Conservation (phyloP, 2,888 invertebrate genomes). For the Pseudococcus jackbeardsleyi region DNA sequence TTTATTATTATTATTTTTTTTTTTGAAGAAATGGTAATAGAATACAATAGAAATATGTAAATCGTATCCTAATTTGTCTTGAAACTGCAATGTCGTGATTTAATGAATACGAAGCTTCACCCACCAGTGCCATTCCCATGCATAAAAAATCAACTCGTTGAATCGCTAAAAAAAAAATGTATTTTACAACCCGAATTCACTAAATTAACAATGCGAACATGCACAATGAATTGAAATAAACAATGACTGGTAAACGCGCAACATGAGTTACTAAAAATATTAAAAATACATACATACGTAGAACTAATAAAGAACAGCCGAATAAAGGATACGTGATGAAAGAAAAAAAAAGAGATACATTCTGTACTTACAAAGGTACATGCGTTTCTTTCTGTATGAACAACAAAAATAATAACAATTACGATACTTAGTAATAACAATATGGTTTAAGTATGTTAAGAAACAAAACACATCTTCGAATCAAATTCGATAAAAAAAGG, state of each 20-base stretch:
- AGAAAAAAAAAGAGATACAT: neutral
- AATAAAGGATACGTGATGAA: slow-evolving; percentile 19
- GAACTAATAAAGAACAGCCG: slow-evolving; percentile 40
- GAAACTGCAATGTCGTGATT: too few relatives aligned
- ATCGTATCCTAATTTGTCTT: too few relatives aligned
- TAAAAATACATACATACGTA: neutral
- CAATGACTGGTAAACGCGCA: slow-evolving; percentile 43
- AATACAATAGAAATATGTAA: too few relatives aligned
- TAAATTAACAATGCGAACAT: slow-evolving; percentile 49
- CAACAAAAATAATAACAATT: neutral
- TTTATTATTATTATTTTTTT: too few relatives aligned
- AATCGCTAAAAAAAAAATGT: neutral
- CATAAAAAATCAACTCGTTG: neutral
- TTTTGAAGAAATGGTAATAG: too few relatives aligned
- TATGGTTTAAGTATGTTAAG: neutral
- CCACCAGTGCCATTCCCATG: too few relatives aligned
- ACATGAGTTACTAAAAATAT: slow-evolving; percentile 21
- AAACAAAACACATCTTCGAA: neutral
- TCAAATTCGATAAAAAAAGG: neutral
- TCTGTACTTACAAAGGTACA: neutral
- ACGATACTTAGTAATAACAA: neutral
- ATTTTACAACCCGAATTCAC: slow-evolving; percentile 37
- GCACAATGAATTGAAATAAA: slow-evolving; percentile 16
- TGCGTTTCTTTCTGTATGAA: neutral
- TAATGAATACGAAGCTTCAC: too few relatives aligned